Conservation (phyloP, 2,797 vertebrate genomes). For the Catharus ustulatus region DNA sequence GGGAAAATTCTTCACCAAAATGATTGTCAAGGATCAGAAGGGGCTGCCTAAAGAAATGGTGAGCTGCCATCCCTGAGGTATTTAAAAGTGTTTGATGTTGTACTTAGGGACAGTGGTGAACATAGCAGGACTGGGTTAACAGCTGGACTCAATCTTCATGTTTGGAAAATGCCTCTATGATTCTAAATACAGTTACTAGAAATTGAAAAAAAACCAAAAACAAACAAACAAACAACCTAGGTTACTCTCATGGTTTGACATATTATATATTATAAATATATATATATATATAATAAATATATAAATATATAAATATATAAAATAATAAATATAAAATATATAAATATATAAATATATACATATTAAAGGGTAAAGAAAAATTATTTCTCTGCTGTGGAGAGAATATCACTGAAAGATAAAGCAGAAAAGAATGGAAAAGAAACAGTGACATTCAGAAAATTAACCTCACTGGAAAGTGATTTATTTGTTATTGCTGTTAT, state of each 20-base stretch:
- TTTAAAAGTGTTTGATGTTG: background rate
- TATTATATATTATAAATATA: too few relatives aligned
- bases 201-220: background rate
- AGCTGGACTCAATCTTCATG: background rate
- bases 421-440: background rate
- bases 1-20: background rate
- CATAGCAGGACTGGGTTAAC: background rate
- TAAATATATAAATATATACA: too few relatives aligned
- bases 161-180: background rate
- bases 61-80: background rate
- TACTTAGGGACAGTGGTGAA: background rate
- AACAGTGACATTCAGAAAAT: slow-evolving; percentile 12
- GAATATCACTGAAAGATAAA: background rate
- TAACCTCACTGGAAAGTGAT: background rate
- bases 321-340: too few relatives aligned
- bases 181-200: background rate
- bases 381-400: background rate
- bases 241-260: background rate
- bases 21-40: background rate
- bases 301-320: too few relatives aligned
- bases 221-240: background rate
- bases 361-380: background rate
- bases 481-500: slow-evolving; percentile 33
- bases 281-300: too few relatives aligned
- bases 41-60: background rate